Conservation (phyloP, 2,113 vertebrate species). For the Meriones unguiculatus region DNA sequence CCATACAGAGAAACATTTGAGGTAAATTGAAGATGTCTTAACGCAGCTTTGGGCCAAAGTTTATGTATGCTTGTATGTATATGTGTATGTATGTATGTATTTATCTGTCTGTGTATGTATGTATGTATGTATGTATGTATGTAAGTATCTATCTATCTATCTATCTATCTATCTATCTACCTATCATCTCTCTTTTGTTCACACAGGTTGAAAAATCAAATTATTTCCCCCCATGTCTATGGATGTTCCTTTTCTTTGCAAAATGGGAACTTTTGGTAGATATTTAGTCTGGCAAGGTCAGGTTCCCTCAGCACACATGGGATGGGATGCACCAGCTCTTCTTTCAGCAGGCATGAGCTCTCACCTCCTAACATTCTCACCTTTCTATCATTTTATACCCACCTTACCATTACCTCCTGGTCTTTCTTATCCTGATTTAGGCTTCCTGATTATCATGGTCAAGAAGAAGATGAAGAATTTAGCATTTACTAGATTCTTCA, state of each 20-base stretch:
- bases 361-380: neutral
- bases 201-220: neutral
- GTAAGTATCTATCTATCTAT: neutral
- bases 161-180: neutral
- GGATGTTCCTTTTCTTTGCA: neutral
- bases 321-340: neutral
- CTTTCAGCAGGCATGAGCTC: neutral
- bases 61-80: neutral
- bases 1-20: neutral
- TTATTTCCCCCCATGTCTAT: neutral
- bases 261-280: constrained; percentile 5
- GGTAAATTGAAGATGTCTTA: neutral
- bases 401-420: neutral
- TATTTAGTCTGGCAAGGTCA: neutral
- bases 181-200: neutral
- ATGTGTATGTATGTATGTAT: neutral
- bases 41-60: neutral
- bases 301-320: neutral
- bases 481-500: neutral
- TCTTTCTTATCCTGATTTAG: neutral
- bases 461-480: constrained; percentile 17
- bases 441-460: neutral
- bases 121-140: neutral
- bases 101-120: neutral
- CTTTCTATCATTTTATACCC: neutral